Percentiles rank a stretch among this genome's conserved stretches.
Conservation (phyloP, 2,888 invertebrate genomes). For the Diloba caeruleocephala region DNA sequence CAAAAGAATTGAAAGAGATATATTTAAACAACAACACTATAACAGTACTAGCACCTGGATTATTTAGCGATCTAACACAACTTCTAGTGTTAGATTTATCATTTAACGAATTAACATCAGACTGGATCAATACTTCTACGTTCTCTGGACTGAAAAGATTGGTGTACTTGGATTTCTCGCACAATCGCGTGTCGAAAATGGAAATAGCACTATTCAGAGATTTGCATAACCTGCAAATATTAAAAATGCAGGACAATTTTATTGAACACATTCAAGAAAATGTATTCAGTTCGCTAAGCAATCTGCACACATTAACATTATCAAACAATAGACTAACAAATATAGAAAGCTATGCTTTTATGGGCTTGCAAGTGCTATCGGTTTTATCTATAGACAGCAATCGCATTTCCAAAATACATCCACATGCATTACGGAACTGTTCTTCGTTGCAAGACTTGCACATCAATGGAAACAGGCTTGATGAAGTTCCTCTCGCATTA, state of each 20-base stretch:
- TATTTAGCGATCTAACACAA: slow-evolving; percentile 93
- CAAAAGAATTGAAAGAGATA: slow-evolving; percentile 93
- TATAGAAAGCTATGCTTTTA: slow-evolving; percentile 93
- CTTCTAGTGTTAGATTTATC: slow-evolving; percentile 93
- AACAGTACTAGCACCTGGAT: slow-evolving; percentile 93
- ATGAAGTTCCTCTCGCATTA: slow-evolving; percentile 92
- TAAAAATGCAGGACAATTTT: slow-evolving; percentile 94
- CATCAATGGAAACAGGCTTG: slow-evolving; percentile 94
- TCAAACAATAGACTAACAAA: slow-evolving; percentile 94
- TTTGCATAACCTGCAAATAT: slow-evolving; percentile 93
- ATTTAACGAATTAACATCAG: slow-evolving; percentile 93
- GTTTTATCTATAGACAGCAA: slow-evolving; percentile 95
- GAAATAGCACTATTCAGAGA: slow-evolving; percentile 94
- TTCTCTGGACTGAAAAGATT: slow-evolving; percentile 93
- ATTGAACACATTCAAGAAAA: slow-evolving; percentile 94
- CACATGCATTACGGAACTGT: slow-evolving; percentile 93
- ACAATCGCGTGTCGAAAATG: slow-evolving; percentile 93
- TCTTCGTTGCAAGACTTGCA: slow-evolving; percentile 94
- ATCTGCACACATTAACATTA: slow-evolving; percentile 94
- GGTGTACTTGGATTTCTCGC: slow-evolving; percentile 93
- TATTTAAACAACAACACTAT: slow-evolving; percentile 95
- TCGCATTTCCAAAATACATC: slow-evolving; percentile 92
- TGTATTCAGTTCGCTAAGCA: slow-evolving; percentile 93
- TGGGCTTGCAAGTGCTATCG: slow-evolving; percentile 93
- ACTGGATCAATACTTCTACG: slow-evolving; percentile 95